Percentiles rank a stretch among this genome's conserved stretches.
Evolutionary conservation across 2,888 invertebrate genomes (phyloP).

Genomic region (Augochlorella aurata): DNA sequence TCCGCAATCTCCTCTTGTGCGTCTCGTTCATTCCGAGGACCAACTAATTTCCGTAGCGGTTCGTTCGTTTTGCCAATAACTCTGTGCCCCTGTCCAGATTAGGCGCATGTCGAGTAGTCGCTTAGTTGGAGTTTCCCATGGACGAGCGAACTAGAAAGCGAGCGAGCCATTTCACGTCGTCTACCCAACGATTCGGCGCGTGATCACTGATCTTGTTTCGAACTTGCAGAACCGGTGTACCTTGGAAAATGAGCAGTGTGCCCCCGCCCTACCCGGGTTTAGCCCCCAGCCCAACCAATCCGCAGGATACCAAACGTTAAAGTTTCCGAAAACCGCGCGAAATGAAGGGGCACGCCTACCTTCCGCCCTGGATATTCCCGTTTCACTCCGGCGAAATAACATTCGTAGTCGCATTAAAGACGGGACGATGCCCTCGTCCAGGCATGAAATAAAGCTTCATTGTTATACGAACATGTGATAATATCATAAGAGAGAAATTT

Average conservation of each 20-base stretch:
- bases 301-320: not conserved
- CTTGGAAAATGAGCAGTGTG: not conserved
- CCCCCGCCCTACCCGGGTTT: not conserved
- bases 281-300: not conserved
- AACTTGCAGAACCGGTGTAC: conserved; percentile 2
- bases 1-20: not conserved
- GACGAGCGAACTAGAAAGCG: not conserved
- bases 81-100: not conserved
- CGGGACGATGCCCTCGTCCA: not conserved
- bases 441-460: not conserved
- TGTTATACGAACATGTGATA: not conserved
- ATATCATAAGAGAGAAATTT: not conserved
- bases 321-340: not conserved
- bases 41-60: conserved; percentile 14
- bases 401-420: not conserved
- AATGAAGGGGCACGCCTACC: not conserved
- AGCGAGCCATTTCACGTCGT: not conserved
- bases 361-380: conserved; percentile 1
- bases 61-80: conserved; percentile 13
- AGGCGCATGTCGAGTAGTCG: conserved; percentile 26
- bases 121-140: conserved; percentile 2
- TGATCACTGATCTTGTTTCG: not conserved
- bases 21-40: not conserved
- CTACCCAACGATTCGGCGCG: not conserved
- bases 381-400: not conserved